phyloP scores from a whole-genome alignment of 2,113 vertebrate species.

The Triplophysa rosa region DNA sequence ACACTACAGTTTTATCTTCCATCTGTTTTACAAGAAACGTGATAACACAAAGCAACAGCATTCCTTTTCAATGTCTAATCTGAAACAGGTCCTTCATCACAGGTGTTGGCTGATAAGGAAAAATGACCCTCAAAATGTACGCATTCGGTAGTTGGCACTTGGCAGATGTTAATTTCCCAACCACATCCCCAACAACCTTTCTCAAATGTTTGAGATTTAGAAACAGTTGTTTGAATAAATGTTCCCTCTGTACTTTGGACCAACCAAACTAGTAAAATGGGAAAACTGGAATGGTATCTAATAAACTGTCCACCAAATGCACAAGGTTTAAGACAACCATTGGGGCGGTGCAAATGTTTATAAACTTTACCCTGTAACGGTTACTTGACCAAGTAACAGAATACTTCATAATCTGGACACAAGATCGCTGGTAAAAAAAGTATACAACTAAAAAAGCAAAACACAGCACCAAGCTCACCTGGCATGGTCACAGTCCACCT shows the following conservation, averaged over 20 bases:
- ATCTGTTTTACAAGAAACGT: not conserved
- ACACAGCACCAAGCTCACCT: conserved; percentile 67
- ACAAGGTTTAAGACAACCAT: too few relatives aligned
- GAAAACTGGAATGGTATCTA: too few relatives aligned
- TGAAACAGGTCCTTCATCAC: too few relatives aligned
- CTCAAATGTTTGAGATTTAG: too few relatives aligned
- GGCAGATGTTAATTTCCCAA: not conserved
- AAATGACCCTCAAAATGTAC: not conserved
- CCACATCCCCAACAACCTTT: too few relatives aligned
- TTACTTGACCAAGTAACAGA: not conserved
- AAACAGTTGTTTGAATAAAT: too few relatives aligned
- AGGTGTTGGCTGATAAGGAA: not conserved
- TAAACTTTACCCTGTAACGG: too few relatives aligned
- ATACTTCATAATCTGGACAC: not conserved
- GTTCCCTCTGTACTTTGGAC: too few relatives aligned
- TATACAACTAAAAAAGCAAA: not conserved
- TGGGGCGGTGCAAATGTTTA: too few relatives aligned
- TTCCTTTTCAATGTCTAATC: not conserved
- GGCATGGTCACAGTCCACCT: conserved; percentile 83
- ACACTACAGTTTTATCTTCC: too few relatives aligned
- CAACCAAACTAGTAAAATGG: too few relatives aligned
- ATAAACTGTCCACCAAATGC: too few relatives aligned
- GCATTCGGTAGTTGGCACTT: not conserved
- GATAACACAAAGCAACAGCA: not conserved
- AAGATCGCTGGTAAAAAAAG: not conserved